Conservation (phyloP, 2,888 invertebrate species). For the Cephus spinipes region DNA sequence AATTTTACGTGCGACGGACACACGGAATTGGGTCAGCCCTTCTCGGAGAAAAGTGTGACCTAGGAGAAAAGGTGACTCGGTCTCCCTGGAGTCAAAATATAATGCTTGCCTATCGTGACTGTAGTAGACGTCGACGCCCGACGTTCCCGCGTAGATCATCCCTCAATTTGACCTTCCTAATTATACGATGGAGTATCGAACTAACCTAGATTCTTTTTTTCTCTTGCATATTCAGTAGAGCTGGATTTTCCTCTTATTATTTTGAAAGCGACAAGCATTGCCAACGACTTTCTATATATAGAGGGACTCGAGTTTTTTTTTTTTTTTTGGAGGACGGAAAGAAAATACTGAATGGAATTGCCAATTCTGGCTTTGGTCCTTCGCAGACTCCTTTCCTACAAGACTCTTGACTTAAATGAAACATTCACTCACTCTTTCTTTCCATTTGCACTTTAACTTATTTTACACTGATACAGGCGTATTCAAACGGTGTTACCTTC, state of each 20-base stretch:
- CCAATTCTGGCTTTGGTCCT: neutral
- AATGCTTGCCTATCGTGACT: neutral
- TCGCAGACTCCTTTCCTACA: neutral
- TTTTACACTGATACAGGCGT: neutral
- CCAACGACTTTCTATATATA: neutral
- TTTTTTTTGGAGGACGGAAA: neutral
- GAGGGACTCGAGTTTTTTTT: neutral
- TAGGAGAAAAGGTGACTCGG: neutral
- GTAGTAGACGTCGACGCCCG: neutral
- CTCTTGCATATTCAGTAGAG: neutral
- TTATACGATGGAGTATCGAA: neutral
- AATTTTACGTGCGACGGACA: constrained; percentile 23
- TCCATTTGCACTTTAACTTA: neutral
- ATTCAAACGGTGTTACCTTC: neutral
- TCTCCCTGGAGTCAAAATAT: neutral
- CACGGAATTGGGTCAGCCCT: constrained; percentile 37
- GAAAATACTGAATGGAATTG: neutral
- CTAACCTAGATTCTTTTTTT: neutral
- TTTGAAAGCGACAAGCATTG: neutral
- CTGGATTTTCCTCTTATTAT: neutral
- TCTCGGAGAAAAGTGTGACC: constrained; percentile 32
- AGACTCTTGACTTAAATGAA: neutral
- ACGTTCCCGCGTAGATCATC: neutral
- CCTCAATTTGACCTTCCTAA: neutral
- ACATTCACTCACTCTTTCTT: neutral